phyloP scores from a whole-genome alignment of 1,140 invertebrate species.

The Battus philenor region DNA sequence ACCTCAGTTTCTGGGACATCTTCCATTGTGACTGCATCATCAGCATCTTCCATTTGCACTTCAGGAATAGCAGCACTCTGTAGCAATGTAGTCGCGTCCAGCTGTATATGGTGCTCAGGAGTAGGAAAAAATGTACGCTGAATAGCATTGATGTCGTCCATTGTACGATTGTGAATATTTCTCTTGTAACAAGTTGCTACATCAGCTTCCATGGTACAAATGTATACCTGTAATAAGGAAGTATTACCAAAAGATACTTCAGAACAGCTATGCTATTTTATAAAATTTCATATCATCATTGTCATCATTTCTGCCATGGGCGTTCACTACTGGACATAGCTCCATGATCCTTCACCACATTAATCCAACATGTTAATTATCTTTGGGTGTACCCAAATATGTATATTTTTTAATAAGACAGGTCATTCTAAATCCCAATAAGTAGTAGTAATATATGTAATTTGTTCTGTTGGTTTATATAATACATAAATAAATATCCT shows the following conservation, averaged over 20 bases:
- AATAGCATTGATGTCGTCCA: slow-evolving; percentile 88
- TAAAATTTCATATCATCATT: not conserved
- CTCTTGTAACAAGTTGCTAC: slow-evolving; percentile 84
- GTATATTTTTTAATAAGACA: too few relatives aligned
- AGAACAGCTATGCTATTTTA: too few relatives aligned
- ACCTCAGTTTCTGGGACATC: slow-evolving; percentile 62
- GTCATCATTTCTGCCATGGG: not conserved
- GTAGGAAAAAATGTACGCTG: slow-evolving; percentile 87
- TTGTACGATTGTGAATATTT: slow-evolving; percentile 89
- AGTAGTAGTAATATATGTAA: too few relatives aligned
- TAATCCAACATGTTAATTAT: too few relatives aligned
- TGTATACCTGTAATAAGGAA: slow-evolving; percentile 82
- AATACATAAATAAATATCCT: too few relatives aligned
- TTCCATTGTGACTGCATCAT: slow-evolving; percentile 68
- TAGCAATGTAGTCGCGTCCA: slow-evolving; percentile 88
- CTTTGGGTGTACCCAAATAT: too few relatives aligned
- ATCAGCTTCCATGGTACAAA: slow-evolving; percentile 92
- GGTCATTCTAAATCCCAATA: too few relatives aligned
- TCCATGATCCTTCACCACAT: too few relatives aligned
- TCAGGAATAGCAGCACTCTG: slow-evolving; percentile 83
- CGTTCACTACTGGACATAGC: too few relatives aligned
- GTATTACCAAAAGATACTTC: too few relatives aligned
- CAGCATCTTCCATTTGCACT: slow-evolving; percentile 79
- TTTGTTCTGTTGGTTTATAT: too few relatives aligned
- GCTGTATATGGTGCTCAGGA: slow-evolving; percentile 79